Evolutionary conservation across 2,797 vertebrate genomes (phyloP).

Genomic region (Anguilla obscura): DNA sequence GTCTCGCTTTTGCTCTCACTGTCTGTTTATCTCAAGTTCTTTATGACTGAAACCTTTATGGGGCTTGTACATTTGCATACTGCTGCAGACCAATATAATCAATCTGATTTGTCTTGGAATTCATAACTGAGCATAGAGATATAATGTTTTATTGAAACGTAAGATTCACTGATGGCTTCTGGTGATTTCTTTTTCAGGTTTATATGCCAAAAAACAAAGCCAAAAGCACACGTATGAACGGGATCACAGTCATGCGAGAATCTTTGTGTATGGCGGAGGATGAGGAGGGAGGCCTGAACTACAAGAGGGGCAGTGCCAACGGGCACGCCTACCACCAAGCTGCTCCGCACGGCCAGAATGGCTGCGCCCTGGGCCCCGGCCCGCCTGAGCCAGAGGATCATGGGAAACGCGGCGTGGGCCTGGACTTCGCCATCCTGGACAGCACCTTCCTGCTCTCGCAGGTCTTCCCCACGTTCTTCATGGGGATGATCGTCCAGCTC

Average conservation of each 20-base stretch:
- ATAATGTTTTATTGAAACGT: neutral
- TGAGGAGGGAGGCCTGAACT: slow-evolving; percentile 52
- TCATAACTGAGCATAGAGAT: neutral
- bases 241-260: slow-evolving; percentile 58
- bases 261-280: slow-evolving; percentile 60
- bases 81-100: neutral
- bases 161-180: neutral
- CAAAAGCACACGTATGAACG: slow-evolving; percentile 61
- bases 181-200: slow-evolving; percentile 59
- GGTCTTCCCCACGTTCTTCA: slow-evolving; percentile 78
- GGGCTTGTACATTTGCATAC: too few relatives aligned
- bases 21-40: too few relatives aligned
- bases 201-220: slow-evolving; percentile 72
- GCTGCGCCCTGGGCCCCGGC: slow-evolving; percentile 47
- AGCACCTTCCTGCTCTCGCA: slow-evolving; percentile 81
- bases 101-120: neutral
- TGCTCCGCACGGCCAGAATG: slow-evolving; percentile 53
- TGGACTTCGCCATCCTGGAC: slow-evolving; percentile 80
- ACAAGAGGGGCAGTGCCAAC: slow-evolving; percentile 49
- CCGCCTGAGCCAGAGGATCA: slow-evolving; percentile 44
- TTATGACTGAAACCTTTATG: too few relatives aligned
- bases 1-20: too few relatives aligned
- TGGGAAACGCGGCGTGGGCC: slow-evolving; percentile 72
- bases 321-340: slow-evolving; percentile 52
- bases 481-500: slow-evolving; percentile 79